Evolutionary conservation across 2,888 invertebrate genomes (phyloP).

Genomic region (Choristoneura rosaceana): DNA sequence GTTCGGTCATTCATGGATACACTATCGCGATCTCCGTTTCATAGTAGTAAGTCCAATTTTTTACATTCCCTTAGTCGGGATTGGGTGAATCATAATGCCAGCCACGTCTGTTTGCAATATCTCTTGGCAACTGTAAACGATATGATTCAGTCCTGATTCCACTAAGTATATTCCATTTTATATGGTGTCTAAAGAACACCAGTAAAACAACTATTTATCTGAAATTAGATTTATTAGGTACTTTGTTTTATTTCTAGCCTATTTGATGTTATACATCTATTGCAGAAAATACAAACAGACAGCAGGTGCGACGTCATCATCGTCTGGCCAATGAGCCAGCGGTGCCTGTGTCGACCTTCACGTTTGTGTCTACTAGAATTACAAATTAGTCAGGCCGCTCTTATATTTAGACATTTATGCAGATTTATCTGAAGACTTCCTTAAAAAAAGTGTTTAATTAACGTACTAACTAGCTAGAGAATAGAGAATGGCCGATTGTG

Average conservation of each 20-base stretch:
- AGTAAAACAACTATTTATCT: background rate
- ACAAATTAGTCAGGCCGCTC: slow-evolving; percentile 53
- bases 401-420: background rate
- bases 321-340: slow-evolving; percentile 23
- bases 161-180: slow-evolving; percentile 25
- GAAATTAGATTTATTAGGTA: background rate
- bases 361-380: slow-evolving; percentile 49
- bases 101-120: slow-evolving; percentile 62
- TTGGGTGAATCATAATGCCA: slow-evolving; percentile 57
- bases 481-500: slow-evolving; percentile 46
- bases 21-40: slow-evolving; percentile 10
- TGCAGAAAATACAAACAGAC: slow-evolving; percentile 20
- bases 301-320: slow-evolving; percentile 30
- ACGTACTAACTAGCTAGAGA: slow-evolving; percentile 35
- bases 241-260: background rate
- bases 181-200: background rate
- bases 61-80: slow-evolving; percentile 22
- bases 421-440: background rate
- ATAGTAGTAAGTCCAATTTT: slow-evolving; percentile 14
- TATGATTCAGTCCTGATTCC: slow-evolving; percentile 55
- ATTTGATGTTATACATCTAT: slow-evolving; percentile 1
- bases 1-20: slow-evolving; percentile 1
- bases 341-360: slow-evolving; percentile 53
- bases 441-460: background rate
- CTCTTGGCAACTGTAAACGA: slow-evolving; percentile 44